Evolutionary conservation across 2,797 vertebrate species (phyloP), one percentile per base, ranked within the genome.

Genomic region (Tadarida brasiliensis): DNA sequence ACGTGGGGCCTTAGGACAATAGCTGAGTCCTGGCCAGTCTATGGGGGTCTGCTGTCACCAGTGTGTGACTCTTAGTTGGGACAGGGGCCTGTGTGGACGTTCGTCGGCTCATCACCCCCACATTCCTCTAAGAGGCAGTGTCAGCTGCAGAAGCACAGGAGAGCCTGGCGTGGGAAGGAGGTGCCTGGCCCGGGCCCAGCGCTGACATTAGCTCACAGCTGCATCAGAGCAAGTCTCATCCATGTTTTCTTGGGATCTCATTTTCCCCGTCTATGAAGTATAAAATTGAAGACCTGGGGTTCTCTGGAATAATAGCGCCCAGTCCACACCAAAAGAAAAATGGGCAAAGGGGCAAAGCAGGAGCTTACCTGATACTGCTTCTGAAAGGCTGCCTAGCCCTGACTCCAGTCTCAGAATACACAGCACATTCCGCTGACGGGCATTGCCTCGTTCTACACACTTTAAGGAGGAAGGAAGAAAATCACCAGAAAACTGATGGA

Each of bases 391-490:
- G 28, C 68, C 84, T 30, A 74, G 54, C 30, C 44, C 33, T 67
- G 33, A n/a, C 44, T 63, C 78, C 94, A 87, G 70, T 44, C 39
- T 61, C 57, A 57, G 59, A 92, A 87, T 24, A 57, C 22, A 70
- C 35, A 93, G 8, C 70, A 28, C 30, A 39, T 82, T 73, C 81
- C 61, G 78, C 61, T 87, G 30, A 59, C 22, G 30, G 47, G 24
- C 73, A 90, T 7, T 74, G 68, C 33, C 67, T 85, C 49, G 87
- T 81, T 80, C 54, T 56, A 47, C 9, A 59, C 39, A 39, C 85
- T 90, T 93, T 26, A 51, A 86, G 57, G 81, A 77, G 49, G 70
- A 28, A 9, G 67, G 92, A 56, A 61, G 56, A 85, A 89, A 96
- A 87, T 63, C 70, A 80, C 56, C 63, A 94, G 73, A 68, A 85